Conservation (phyloP, 2,797 vertebrate genomes). For the Macropus fuliginosus region DNA sequence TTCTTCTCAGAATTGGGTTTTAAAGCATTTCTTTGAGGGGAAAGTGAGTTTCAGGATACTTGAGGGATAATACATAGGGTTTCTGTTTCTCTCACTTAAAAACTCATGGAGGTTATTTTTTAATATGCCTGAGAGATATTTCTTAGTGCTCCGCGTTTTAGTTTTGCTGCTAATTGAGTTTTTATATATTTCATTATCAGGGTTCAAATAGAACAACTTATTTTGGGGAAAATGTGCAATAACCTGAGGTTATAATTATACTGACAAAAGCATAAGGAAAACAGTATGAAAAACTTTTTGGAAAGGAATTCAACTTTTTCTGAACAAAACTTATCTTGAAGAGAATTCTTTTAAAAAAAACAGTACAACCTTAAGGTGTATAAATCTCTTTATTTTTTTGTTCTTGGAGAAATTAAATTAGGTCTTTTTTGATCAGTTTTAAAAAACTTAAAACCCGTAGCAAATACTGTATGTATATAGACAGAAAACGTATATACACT, state of each 20-base stretch:
- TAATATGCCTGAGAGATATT: constrained; percentile 39
- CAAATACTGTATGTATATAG: constrained; percentile 81
- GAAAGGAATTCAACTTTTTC: constrained; percentile 69
- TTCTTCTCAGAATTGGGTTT: not conserved
- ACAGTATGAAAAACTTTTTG: constrained; percentile 70
- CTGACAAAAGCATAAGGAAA: constrained; percentile 69
- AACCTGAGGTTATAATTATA: constrained; percentile 68
- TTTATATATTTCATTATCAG: constrained; percentile 87
- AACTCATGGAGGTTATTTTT: not conserved
- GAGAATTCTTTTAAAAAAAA: constrained; percentile 49
- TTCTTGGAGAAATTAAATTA: constrained; percentile 64
- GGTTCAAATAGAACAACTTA: constrained; percentile 85
- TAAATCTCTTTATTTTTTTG: constrained; percentile 63
- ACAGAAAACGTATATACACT: constrained; percentile 82
- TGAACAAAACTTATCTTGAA: constrained; percentile 72
- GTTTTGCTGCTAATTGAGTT: constrained; percentile 85
- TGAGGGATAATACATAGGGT: not conserved
- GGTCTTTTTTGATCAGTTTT: constrained; percentile 76
- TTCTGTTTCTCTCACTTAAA: not conserved
- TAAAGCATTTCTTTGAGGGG: not conserved
- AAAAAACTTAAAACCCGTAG: constrained; percentile 74
- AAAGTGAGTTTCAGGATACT: not conserved
- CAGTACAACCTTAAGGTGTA: constrained; percentile 75
- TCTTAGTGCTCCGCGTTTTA: constrained; percentile 78
- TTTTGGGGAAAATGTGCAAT: constrained; percentile 83